Evolutionary conservation across 92 coral and sea anemone species (phyloP), one percentile per base, ranked within the genome.

Genomic region (Porites evermanni): DNA sequence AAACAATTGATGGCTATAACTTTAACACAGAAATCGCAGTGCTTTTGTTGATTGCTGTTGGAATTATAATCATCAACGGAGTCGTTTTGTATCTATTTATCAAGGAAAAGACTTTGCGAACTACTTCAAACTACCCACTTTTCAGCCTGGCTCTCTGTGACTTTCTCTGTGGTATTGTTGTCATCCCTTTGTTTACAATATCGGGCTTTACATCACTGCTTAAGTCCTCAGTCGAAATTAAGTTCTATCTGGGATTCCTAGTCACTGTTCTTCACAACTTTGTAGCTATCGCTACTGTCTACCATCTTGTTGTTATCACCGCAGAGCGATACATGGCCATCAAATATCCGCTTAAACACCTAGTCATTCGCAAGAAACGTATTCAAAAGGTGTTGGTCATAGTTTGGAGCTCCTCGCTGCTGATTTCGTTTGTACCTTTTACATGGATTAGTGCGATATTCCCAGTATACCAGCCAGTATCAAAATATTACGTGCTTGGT

Each of bases 301-400:
- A 75, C 70, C 88, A 84, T 44, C 76, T 84, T 8, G 68, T 84
- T 12, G 74, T 76, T 56, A 56, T 84, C 29, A 84, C 88, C 4
- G 88, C 67, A 21, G 88, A 84, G 18, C 74, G 82, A 8, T 84
- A 84, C 63, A 6, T 84, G 82, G 88, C 88, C 21, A 84, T 84
- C 12, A 84, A 53, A 84, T 67, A 65, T 11, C 88, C 88, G 8
- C 76, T 84, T 2, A 84, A 76, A 51, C 88, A 84, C 38, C 88
- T 75, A 12, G 13, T 67, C 12, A 29, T 84, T 32, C 53, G 59
- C 66, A 56, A 23, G 73, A 84, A 65, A 18, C 64, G 14, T 23
- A 72, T 84, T 12, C 12, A 19, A 3, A 53, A 8, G n/a, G 67
- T 75, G 6, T 53, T 84, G 26, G 75, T 59, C 0, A 16, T 21